phyloP scores from a whole-genome alignment of 2,113 vertebrate genomes.

The Tachysurus vachellii region DNA sequence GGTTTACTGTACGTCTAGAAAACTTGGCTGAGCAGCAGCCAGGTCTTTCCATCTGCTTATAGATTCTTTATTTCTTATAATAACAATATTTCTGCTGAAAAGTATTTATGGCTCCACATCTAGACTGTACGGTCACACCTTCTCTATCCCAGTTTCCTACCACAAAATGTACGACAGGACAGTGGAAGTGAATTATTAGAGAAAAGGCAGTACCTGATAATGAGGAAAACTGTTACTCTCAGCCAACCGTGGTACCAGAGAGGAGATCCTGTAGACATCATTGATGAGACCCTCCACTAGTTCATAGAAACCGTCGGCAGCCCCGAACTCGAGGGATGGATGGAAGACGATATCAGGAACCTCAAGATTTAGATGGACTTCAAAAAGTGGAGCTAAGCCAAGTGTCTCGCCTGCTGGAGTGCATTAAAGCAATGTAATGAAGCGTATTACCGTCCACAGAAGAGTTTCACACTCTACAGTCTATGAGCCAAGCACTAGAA shows the following conservation, averaged over 20 bases:
- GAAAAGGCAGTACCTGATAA: constrained; percentile 82
- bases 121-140: neutral
- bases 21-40: neutral
- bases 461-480: no score
- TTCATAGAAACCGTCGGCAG: constrained; percentile 76
- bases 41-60: neutral
- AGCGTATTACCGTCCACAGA: neutral
- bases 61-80: neutral
- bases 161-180: neutral
- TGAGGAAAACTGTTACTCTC: constrained; percentile 66
- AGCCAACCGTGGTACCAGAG: constrained; percentile 81
- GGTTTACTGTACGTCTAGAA: neutral
- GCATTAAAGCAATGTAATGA: neutral
- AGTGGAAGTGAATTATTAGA: neutral
- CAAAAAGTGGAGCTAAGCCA: constrained; percentile 79
- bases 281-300: constrained; percentile 78
- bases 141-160: neutral
- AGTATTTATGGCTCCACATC: no score
- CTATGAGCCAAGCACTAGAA: neutral
- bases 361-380: constrained; percentile 81
- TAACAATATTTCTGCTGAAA: neutral
- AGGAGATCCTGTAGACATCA: constrained; percentile 78
- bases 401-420: constrained; percentile 72
- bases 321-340: constrained; percentile 81
- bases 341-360: constrained; percentile 83